phyloP scores from a whole-genome alignment of 1,140 invertebrate species.

The Megathymus violae region DNA sequence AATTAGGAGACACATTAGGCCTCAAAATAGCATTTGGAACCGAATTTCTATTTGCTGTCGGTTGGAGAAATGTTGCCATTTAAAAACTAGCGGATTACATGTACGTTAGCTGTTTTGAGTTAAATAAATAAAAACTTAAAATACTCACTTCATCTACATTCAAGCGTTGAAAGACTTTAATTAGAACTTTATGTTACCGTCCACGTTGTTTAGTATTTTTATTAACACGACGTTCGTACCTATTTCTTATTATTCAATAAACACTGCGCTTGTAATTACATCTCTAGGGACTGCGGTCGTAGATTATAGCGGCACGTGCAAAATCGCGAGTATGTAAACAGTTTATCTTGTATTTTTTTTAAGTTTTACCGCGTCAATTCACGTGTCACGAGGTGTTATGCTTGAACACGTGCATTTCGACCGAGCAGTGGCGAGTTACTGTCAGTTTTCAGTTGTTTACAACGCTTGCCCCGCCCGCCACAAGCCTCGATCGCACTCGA shows the following conservation, averaged over 20 bases:
- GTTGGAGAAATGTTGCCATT: too few species aligned
- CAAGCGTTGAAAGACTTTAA: background rate
- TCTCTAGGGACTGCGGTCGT: background rate
- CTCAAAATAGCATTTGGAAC: too few species aligned
- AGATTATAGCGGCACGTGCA: background rate
- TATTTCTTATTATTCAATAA: background rate
- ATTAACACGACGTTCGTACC: background rate
- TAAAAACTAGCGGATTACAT: too few species aligned
- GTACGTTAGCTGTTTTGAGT: too few species aligned
- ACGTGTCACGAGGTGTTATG: background rate
- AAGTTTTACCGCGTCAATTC: constrained; percentile 36
- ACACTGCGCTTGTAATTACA: background rate
- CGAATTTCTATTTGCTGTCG: too few species aligned
- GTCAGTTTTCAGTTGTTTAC: constrained; percentile 46
- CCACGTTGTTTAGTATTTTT: constrained; percentile 4
- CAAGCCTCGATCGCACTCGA: constrained; percentile 1
- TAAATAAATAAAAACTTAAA: too few species aligned
- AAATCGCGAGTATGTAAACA: constrained; percentile 5
- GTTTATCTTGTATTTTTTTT: constrained; percentile 15
- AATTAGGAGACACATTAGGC: too few species aligned
- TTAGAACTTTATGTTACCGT: background rate
- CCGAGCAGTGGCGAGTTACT: constrained; percentile 33
- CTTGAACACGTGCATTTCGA: constrained; percentile 34
- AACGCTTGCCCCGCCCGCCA: constrained; percentile 46
- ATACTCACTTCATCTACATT: constrained; percentile 16